A percentile compares a stretch with the other conserved stretches of the same genome.
Conservation (phyloP, 2,888 invertebrate genomes). For the Galerucella nymphaeae region DNA sequence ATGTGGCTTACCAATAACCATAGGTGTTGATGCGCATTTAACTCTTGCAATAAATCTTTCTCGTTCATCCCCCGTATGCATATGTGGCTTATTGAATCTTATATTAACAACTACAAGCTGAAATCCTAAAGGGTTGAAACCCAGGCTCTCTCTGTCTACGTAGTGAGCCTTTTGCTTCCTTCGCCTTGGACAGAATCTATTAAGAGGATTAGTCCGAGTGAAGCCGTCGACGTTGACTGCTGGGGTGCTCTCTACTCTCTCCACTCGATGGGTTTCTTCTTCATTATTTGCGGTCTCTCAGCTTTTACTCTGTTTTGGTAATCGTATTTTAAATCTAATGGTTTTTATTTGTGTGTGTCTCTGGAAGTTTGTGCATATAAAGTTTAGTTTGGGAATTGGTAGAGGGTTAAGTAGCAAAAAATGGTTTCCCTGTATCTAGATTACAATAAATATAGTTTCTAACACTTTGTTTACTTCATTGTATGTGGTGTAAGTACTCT, state of each 20-base stretch:
- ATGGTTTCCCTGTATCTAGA: not conserved
- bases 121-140: constrained; percentile 65
- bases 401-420: not conserved
- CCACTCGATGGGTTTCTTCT: constrained; percentile 59
- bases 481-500: too few relatives aligned
- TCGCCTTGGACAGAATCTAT: constrained; percentile 66
- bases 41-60: not conserved
- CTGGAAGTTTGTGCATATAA: constrained; percentile 18
- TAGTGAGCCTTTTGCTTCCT: constrained; percentile 14
- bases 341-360: constrained; percentile 29
- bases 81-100: constrained; percentile 64
- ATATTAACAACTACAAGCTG: constrained; percentile 64
- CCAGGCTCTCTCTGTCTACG: constrained; percentile 51
- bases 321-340: constrained; percentile 45
- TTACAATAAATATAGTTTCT: too few relatives aligned
- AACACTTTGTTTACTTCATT: too few relatives aligned
- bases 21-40: too few relatives aligned
- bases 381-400: constrained; percentile 18
- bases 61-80: not conserved
- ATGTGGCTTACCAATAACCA: too few relatives aligned
- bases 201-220: constrained; percentile 66
- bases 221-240: constrained; percentile 59
- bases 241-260: constrained; percentile 35
- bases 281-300: constrained; percentile 62
- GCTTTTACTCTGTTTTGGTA: constrained; percentile 53